phyloP scores from a whole-genome alignment of 2,888 invertebrate genomes.

The Himalopsyche tibetana region DNA sequence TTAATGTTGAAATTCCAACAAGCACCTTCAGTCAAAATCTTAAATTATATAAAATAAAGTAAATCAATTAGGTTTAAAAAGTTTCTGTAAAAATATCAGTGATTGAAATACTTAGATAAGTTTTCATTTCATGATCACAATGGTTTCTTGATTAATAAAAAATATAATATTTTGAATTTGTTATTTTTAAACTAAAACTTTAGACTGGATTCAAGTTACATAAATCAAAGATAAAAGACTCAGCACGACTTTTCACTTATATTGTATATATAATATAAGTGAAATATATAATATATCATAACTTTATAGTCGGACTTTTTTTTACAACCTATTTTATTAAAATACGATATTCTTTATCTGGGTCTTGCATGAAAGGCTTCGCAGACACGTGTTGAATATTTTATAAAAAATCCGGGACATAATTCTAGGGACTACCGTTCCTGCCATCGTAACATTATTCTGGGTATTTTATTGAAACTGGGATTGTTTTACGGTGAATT shows the following conservation, averaged over 20 bases:
- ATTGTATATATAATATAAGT: neutral
- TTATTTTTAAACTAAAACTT: neutral
- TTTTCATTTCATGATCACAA: too few species aligned
- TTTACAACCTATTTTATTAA: conserved; percentile 4
- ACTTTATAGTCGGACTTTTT: neutral
- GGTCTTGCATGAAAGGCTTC: neutral
- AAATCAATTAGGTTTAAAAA: too few species aligned
- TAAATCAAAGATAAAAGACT: neutral
- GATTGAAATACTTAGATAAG: too few species aligned
- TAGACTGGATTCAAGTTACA: neutral
- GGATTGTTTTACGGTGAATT: neutral
- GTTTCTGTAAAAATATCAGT: too few species aligned
- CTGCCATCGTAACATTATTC: neutral
- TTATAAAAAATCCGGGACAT: conserved; percentile 9
- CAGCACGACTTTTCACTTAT: neutral
- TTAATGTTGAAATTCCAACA: too few species aligned
- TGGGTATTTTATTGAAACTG: neutral
- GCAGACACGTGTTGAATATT: conserved; percentile 20
- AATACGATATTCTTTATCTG: neutral
- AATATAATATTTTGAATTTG: too few species aligned
- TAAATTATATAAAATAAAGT: too few species aligned
- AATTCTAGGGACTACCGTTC: neutral
- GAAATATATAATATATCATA: too few species aligned
- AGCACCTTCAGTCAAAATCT: too few species aligned
- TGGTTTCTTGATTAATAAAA: too few species aligned